Conservation (phyloP, 1,140 invertebrate genomes). For the Pogonus chalceus region DNA sequence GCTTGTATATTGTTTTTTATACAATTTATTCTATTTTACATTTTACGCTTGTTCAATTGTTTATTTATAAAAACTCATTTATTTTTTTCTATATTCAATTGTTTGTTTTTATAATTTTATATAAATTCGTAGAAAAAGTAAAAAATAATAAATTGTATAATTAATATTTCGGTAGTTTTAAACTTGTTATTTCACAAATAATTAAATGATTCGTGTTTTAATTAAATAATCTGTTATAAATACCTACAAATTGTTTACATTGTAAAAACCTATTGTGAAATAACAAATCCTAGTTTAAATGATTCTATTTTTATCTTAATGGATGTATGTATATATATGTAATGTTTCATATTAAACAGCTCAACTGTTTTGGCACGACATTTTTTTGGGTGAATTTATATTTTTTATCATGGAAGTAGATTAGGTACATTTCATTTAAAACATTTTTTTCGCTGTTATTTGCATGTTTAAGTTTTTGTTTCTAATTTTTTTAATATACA, state of each 20-base stretch:
- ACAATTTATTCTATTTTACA: too few species aligned
- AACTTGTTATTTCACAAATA: slow-evolving; percentile 1
- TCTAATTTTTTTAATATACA: slow-evolving; percentile 3
- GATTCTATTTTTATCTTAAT: slow-evolving; percentile 10
- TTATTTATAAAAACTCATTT: too few species aligned
- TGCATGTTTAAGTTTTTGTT: slow-evolving; percentile 11
- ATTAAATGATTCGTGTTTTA: too few species aligned
- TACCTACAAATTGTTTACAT: too few species aligned
- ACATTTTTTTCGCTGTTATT: slow-evolving; percentile 2
- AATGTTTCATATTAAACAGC: slow-evolving; percentile 25
- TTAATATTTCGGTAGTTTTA: not conserved
- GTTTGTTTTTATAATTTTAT: too few species aligned
- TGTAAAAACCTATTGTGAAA: too few species aligned
- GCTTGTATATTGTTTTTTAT: too few species aligned
- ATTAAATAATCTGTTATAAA: too few species aligned
- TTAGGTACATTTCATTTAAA: not conserved
- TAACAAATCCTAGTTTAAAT: slow-evolving; percentile 7
- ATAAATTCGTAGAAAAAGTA: too few species aligned
- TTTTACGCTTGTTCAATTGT: too few species aligned
- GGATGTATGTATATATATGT: slow-evolving; percentile 11
- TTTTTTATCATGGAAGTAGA: slow-evolving; percentile 12
- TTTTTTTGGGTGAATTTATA: slow-evolving; percentile 12
- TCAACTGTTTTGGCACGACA: slow-evolving; percentile 20
- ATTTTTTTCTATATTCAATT: too few species aligned
- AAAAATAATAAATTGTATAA: too few species aligned